Base-by-base conservation (phyloP, 2,113 vertebrate species). In the Steatornis caripensis region DNA sequence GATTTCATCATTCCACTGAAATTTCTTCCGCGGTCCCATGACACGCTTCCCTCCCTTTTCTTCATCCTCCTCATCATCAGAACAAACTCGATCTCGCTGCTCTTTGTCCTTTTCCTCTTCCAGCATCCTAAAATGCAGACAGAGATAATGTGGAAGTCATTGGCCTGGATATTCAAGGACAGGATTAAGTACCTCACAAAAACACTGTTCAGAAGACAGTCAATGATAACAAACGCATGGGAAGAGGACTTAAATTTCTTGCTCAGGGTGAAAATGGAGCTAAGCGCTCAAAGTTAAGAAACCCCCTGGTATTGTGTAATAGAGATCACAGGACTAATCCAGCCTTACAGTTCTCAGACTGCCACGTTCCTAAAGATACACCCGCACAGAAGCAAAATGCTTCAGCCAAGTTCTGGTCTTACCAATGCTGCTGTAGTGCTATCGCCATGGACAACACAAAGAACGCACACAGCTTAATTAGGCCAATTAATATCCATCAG, bases 1-100 rank as follows among this genome's bases (percentile, higher is more conserved):
- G 98, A 99, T 99, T 90, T 99, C 99, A 27, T 99, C 98, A 51
- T 98, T 99, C 99, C 99, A 99, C 53, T 98, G 98, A 96, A 99
- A 99, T 86, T 99, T 98, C 97, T 99, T 99, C 69, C 98, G 98
- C 0, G 99, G 99, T 41, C 98, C 98, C 81, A 96, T 93, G 6
- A 98, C 60, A 2, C 98, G 98, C 93, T 98, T 99, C 74, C 98
- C 98, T 82, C 97, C 97, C 91, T 97, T 99, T 58, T 99, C 99
- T 48, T 99, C 99, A 70, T 99, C 99, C 15, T 98, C 98, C 0
- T 98, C 98, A 10, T 99, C 99, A 55, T 99, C 99, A 15, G 98
- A 98, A 57, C 98, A 98, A 84, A 96, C 95, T 43, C 98, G 97
- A 45, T 98, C 98, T 65, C 92, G 98, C 91, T 98, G 98, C 17